Base-by-base conservation (phyloP, 2,888 invertebrate species). In the Drosophila leonis region DNA sequence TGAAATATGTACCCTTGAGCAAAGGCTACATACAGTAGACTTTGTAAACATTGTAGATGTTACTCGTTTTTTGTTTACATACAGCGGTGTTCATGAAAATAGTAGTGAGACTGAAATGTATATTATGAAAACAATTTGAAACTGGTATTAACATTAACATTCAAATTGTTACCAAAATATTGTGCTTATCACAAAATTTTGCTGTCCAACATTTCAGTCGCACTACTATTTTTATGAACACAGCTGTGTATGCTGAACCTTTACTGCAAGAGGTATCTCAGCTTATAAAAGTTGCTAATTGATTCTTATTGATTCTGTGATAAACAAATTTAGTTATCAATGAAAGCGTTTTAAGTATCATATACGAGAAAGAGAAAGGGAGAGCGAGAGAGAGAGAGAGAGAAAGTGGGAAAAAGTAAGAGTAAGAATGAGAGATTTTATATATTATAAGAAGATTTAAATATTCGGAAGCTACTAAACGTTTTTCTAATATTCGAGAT, bases 251-350 rank as follows among this genome's bases (percentile, higher is more conserved):
- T n/a, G n/a, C n/a, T n/a, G 46, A 46, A 27, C 0, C 4, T 24
- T 24, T 44, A 13, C 13, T 8, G 13, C 15, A 13, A 0, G 15
- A 27, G 10, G 10, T 29, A 18, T 1, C 6, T 48, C 48, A n/a
- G 29, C 10, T 29, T 5, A n/a, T 29, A n/a, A 10, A 48, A 29
- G 48, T 48, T 48, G 48, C 48, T 48, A 48, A 48, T 48, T 4
- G 48, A 31, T 27, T 46, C 1, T 15, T 29, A 27, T 27, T 27
- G 27, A 46, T 31, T 18, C 18, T 29, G 12, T 48, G 18, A n/a
- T 29, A 18, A n/a, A 3, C 44, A 24, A 27, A 4, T 12, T 42
- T 1, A 12, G 42, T 4, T 18, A 18, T 18, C 18, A 41, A 41
- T 18, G 1, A 41, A 41, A 41, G 10, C 12, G 12, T 12, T 10